Evolutionary conservation across 2,113 vertebrate species (phyloP), one percentile per base, ranked within the genome.

Genomic region (Odontesthes bonariensis): DNA sequence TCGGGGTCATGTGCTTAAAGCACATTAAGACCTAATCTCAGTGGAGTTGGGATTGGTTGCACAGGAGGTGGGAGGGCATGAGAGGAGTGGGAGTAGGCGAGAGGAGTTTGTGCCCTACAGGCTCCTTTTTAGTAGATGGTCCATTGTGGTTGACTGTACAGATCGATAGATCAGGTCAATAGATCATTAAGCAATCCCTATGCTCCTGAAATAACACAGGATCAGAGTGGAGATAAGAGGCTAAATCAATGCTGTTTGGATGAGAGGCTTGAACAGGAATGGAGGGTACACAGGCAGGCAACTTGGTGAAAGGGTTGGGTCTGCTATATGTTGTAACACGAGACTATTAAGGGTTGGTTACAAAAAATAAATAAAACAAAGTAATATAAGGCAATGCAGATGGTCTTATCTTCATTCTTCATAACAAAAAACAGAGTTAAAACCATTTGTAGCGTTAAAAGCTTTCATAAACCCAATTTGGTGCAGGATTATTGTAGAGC

Each of bases 101-200:
- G 83, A 57, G 27, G 52, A 81, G 83, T 61, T 77, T 14, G 17
- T 73, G 75, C 82, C 85, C 89, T 47, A 67, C 81, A 68, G 87
- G 38, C 72, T 82, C 40, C 88, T 90, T 80, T 83, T 79, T 73
- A 76, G 82, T 81, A 79, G 77, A 79, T 74, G 88, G 47, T 69
- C 85, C 85, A 85, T 79, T 91, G 89, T 91, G 90, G 89, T 88
- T 40, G 79, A 86, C 89, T 89, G 85, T 88, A 85, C 58, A 64
- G 84, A 88, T 92, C 87, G 40, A 91, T 89, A 75, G 53, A 69
- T 87, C 40, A 6, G 73, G 86, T 92, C 89, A 87, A 94, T 92
- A 93, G 91, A 94, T 94, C 92, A 93, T 92, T 94, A 90, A 85
- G 84, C 91, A 91, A 93, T 91, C 89, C 92, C 90, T 82, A 77